Conservation (phyloP, 2,888 invertebrate genomes). For the Microplitis manilae region DNA sequence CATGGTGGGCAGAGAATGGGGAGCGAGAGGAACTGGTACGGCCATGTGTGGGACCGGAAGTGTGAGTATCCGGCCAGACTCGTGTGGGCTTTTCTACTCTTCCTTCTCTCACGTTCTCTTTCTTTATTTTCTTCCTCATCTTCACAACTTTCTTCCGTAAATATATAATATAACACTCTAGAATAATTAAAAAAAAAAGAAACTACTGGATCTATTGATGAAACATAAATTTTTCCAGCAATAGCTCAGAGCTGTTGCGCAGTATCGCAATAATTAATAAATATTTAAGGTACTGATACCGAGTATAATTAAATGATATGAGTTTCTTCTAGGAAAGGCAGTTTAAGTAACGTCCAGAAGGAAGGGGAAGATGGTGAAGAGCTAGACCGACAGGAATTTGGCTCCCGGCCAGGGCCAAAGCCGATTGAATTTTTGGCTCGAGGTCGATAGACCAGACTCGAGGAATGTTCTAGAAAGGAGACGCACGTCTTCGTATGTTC, state of each 20-base stretch:
- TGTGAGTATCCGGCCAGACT: slow-evolving; percentile 72
- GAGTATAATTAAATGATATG: slow-evolving; percentile 4
- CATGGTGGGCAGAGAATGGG: slow-evolving; percentile 46
- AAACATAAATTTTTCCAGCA: not conserved
- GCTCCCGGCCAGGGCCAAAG: slow-evolving; percentile 52
- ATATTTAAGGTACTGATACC: not conserved
- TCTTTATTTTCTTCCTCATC: slow-evolving; percentile 16
- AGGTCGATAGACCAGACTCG: slow-evolving; percentile 55
- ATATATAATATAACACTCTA: not conserved
- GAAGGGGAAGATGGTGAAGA: slow-evolving; percentile 42
- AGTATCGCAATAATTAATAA: not conserved
- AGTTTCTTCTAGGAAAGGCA: slow-evolving; percentile 53
- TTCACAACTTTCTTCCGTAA: slow-evolving; percentile 40
- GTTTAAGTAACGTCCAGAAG: slow-evolving; percentile 32
- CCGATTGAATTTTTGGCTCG: slow-evolving; percentile 55
- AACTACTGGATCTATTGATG: not conserved
- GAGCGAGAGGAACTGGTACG: slow-evolving; percentile 51
- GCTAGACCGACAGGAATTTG: slow-evolving; percentile 53
- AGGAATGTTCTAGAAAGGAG: slow-evolving; percentile 51
- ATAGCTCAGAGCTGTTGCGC: too few species aligned
- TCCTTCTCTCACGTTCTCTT: slow-evolving; percentile 44
- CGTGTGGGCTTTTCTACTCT: slow-evolving; percentile 70
- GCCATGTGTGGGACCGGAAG: slow-evolving; percentile 72
- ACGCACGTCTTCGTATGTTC: slow-evolving; percentile 27
- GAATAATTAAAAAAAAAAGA: not conserved